Evolutionary conservation across 2,113 vertebrate genomes (phyloP), one percentile per base, ranked within the genome.

Genomic region (Equus przewalskii): DNA sequence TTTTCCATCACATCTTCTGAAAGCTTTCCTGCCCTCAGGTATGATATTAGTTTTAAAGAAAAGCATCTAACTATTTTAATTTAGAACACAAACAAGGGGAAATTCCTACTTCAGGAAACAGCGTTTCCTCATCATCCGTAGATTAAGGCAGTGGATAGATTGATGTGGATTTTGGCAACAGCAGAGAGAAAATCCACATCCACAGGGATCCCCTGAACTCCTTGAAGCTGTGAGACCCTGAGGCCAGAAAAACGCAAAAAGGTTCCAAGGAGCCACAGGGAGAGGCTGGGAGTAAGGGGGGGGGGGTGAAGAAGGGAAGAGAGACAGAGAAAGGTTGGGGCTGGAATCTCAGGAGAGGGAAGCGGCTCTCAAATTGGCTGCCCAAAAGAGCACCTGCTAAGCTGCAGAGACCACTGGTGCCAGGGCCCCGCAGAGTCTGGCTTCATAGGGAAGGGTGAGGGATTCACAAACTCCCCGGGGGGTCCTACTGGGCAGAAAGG

Each of bases 121-220:
- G 5, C 1, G 1, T 26, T 62, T 81, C 49, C 28, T 18, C 15
- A 30, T 54, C 30, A 67, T 22, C 41, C 2, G 3, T 10, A 73
- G 24, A n/a, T 6, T 30, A 26, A 0, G 3, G 7, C 5, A 1
- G 19, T 41, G 1, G 3, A 22, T 3, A 78, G n/a, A 13, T 10
- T 2, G 1, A 67, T 11, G 3, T 28, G 16, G 82, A 65, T 56
- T 36, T 28, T 0, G 7, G 33, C 24, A n/a, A 14, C 1, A 7
- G 62, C 4, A 33, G 5, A 24, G 7, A 36, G 33, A 26, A 86
- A 22, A 28, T 54, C 19, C 7, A 46, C 3, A 28, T 5, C 0
- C 13, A 33, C 3, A 16, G 0, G 2, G 33, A 41, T 28, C 21
- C 36, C 15, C 70, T 14, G 49, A 13, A 10, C 24, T 14, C 64